phyloP scores from a whole-genome alignment of 1,140 invertebrate species.

The Luehdorfia chinensis region DNA sequence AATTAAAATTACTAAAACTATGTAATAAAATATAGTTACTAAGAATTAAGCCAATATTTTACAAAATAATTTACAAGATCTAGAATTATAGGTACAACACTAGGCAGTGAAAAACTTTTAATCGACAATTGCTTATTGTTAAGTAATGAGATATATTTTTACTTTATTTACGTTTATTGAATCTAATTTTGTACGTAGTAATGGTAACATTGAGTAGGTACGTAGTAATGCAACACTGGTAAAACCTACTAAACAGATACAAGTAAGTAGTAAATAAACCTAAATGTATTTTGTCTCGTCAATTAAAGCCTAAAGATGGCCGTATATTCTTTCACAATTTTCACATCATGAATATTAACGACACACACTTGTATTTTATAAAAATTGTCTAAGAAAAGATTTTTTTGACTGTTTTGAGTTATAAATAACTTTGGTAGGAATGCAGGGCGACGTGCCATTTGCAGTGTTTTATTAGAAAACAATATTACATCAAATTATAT shows the following conservation, averaged over 20 bases:
- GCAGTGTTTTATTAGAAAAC: no score
- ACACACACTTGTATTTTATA: background rate
- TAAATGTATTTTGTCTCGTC: background rate
- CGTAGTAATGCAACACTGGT: constrained; percentile 6
- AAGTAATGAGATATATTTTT: background rate
- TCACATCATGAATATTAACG: background rate
- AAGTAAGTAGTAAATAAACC: background rate
- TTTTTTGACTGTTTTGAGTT: background rate
- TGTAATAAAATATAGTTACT: constrained; percentile 31
- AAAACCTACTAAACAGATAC: background rate
- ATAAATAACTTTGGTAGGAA: constrained; percentile 9
- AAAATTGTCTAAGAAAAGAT: no score
- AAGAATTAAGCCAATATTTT: constrained; percentile 54
- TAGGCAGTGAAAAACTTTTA: constrained; percentile 45
- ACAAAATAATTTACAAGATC: constrained; percentile 63
- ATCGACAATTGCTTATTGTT: background rate
- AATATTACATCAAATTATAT: no score
- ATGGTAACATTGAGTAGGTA: constrained; percentile 26
- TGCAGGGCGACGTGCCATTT: no score
- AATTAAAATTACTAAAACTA: constrained; percentile 35
- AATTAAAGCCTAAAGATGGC: constrained; percentile 8
- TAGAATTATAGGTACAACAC: constrained; percentile 32
- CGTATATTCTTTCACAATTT: constrained; percentile 1
- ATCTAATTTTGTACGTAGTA: constrained; percentile 10
- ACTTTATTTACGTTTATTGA: constrained; percentile 5